Evolutionary conservation across 2,113 vertebrate genomes (phyloP).

Genomic region (Micronycteris hirsuta): DNA sequence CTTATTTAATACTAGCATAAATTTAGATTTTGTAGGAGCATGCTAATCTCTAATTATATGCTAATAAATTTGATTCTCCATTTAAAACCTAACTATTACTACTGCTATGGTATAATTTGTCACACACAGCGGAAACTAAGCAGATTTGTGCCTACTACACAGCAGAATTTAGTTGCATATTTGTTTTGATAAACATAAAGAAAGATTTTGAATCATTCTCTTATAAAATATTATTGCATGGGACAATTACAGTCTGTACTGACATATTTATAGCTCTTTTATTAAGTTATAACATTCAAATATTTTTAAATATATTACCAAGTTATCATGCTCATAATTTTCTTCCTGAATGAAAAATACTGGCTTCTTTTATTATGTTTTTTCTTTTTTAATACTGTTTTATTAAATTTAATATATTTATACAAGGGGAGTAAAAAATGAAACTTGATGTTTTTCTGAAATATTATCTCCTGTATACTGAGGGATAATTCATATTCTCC

Average conservation of each 20-base stretch:
- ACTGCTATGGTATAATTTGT: constrained; percentile 56
- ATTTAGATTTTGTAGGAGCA: constrained; percentile 68
- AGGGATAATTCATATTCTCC: constrained; percentile 46
- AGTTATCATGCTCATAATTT: constrained; percentile 50
- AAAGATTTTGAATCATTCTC: constrained; percentile 67
- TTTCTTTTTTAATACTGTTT: constrained; percentile 37
- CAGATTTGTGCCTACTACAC: constrained; percentile 59
- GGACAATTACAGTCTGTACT: constrained; percentile 51
- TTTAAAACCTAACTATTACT: constrained; percentile 64
- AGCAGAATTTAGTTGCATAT: constrained; percentile 71
- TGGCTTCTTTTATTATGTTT: constrained; percentile 32
- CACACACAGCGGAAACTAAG: constrained; percentile 57
- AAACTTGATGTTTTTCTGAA: constrained; percentile 30
- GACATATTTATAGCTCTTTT: constrained; percentile 70
- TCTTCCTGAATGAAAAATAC: constrained; percentile 41
- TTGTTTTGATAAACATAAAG: constrained; percentile 70
- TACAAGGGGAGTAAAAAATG: constrained; percentile 29
- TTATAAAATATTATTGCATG: constrained; percentile 46
- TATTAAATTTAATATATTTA: constrained; percentile 51
- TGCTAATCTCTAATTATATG: constrained; percentile 77
- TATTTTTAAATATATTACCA: constrained; percentile 69
- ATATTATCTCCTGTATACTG: not conserved
- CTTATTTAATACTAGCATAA: constrained; percentile 69
- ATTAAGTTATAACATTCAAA: constrained; percentile 71
- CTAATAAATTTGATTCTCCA: constrained; percentile 75